Percentiles rank a stretch among this genome's conserved stretches.
These are phyloP conservation scores for Forpus xanthops DNA, from an alignment of 2,797 vertebrate species.

Conservation along the genomic window DNA sequence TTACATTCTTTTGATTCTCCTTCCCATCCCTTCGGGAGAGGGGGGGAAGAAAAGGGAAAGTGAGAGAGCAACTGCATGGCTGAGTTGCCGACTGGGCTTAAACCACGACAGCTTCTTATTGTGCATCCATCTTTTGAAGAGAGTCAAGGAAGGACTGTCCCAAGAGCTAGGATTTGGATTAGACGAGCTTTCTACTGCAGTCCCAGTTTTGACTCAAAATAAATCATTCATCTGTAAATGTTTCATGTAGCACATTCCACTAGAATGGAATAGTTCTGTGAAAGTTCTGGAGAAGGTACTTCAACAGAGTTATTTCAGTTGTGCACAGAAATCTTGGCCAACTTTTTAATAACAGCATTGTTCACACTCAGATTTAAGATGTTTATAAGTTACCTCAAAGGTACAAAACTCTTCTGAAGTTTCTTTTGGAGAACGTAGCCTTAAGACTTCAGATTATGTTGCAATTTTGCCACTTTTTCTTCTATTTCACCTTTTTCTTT, in stretches of 20 bases:
- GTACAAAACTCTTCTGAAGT: not conserved
- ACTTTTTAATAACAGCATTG: not conserved
- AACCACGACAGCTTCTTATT: not conserved
- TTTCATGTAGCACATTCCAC: not conserved
- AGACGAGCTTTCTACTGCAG: not conserved
- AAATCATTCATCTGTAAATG: not conserved
- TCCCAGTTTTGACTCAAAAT: not conserved
- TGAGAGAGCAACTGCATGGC: too few species aligned
- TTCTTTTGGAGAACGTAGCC: not conserved
- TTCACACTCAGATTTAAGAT: not conserved
- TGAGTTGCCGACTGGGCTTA: too few species aligned
- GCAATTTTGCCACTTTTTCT: not conserved
- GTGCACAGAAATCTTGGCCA: not conserved
- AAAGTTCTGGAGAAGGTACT: not conserved
- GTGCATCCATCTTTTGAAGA: not conserved
- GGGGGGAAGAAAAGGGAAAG: too few species aligned
- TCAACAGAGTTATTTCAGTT: not conserved
- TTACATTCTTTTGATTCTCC: too few species aligned
- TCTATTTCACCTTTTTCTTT: not conserved
- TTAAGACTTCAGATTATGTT: not conserved
- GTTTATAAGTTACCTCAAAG: not conserved
- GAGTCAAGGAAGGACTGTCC: not conserved
- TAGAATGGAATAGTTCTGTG: not conserved
- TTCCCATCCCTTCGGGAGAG: too few species aligned
- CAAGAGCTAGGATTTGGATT: not conserved